Base-by-base conservation (phyloP, 2,797 vertebrate genomes). In the Streptopelia turtur region DNA sequence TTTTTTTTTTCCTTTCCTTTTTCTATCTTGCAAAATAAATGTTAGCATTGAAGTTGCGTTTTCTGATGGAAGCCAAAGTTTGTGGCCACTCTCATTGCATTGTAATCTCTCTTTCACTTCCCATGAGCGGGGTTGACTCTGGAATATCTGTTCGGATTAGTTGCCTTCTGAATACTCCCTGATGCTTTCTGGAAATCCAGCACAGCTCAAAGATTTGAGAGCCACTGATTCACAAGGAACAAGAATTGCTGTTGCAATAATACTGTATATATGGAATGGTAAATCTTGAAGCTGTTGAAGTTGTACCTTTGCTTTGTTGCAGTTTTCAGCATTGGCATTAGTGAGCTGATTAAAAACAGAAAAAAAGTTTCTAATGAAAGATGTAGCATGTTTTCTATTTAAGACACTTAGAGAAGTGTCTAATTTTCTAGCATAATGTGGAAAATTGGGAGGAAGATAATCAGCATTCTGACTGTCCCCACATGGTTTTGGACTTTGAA, bases 181-280 rank as follows among this genome's bases (percentile, higher is more conserved):
- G 33, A 8, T 75, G 61, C 37, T 88, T 93, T 95, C 83, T 91
- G 80, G 69, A 94, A 94, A 59, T 31, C 50, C 53, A 78, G 1
- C 50, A 27, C 55, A 91, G 80, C 72, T 83, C 27, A 68, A 33
- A 75, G 53, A 37, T 94, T 60, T 35, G 57, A 66, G 53, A 71
- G 84, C 23, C 41, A 57, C 1, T 41, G 30, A 41, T 55, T 89
- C 17, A 20, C 0, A 1, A 76, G 68, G 64, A 70, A 13, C 0
- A 0, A 61, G 82, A 57, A 78, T 35, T 49, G 2, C 65, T 57
- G 45, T 83, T 1, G 0, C 43, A 65, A 2, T 71, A 56, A 47
- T 57, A 2, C 16, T 64, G 31, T 25, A 24, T 60, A 47, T 35
- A 31, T 35, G 35, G 43, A 72, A 5, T 66, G 66, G 21, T 75